Conservation (phyloP, 2,797 vertebrate species). For the Orestias chungarensis region DNA sequence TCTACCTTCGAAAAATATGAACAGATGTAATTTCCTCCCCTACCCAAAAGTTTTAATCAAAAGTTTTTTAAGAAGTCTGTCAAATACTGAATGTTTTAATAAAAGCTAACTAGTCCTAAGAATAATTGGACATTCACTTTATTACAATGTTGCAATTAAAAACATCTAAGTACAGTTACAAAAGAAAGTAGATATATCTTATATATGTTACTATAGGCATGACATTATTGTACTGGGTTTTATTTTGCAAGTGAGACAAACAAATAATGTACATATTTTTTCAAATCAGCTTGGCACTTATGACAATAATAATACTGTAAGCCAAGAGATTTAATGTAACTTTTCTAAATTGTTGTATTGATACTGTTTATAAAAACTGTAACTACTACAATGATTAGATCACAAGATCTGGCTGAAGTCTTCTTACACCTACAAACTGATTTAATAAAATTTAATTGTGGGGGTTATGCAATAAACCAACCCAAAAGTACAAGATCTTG, state of each 20-base stretch:
- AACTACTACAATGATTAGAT: no score
- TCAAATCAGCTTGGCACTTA: background rate
- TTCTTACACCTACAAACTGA: background rate
- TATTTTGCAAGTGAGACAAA: constrained; percentile 42
- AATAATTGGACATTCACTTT: background rate
- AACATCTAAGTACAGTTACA: constrained; percentile 7
- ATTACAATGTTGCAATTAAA: constrained; percentile 15
- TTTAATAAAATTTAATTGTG: background rate
- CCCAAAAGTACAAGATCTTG: background rate
- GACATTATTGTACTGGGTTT: no score
- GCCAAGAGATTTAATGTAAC: background rate
- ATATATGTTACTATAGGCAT: no score
- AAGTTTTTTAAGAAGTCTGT: constrained; percentile 7
- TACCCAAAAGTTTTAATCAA: background rate
- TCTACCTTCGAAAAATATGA: background rate
- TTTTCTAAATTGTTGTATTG: background rate
- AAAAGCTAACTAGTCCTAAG: constrained; percentile 1
- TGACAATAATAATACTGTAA: background rate
- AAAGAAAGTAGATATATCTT: no score
- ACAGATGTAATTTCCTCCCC: background rate
- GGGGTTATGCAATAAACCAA: no score
- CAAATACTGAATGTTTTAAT: constrained; percentile 11
- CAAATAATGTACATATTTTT: constrained; percentile 38
- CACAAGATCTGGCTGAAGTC: background rate
- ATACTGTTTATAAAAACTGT: background rate